Conservation (phyloP, 1,140 invertebrate genomes). For the Melipona quadrifasciata region DNA sequence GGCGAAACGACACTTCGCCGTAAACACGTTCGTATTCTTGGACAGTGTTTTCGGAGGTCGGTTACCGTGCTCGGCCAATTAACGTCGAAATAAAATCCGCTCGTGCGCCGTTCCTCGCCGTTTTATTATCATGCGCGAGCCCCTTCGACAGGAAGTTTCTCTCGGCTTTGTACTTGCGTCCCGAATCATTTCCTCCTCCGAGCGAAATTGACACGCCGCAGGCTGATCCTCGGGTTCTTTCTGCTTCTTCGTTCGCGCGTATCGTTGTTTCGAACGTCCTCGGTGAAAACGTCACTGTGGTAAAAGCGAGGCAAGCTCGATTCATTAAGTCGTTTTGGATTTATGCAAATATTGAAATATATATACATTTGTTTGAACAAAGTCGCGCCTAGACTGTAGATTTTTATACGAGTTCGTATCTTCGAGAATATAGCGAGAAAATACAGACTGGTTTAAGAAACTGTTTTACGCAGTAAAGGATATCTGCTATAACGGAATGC, state of each 20-base stretch:
- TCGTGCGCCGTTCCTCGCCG: conserved; percentile 12
- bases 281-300: background rate
- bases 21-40: conserved; percentile 69
- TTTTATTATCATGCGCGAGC: conserved; percentile 36
- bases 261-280: background rate
- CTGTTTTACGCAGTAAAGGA: too few relatives aligned
- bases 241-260: background rate
- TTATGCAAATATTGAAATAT: too few relatives aligned
- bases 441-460: too few relatives aligned
- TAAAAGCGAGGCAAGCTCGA: background rate
- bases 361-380: too few relatives aligned
- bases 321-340: background rate
- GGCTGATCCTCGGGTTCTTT: background rate
- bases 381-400: too few relatives aligned
- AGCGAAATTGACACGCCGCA: background rate
- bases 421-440: too few relatives aligned
- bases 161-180: background rate
- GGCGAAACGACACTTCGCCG: conserved; percentile 56
- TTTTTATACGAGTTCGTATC: too few relatives aligned
- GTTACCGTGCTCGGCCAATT: conserved; percentile 57
- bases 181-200: background rate
- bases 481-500: too few relatives aligned
- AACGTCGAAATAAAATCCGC: conserved; percentile 62
- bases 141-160: conserved; percentile 37
- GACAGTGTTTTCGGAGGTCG: conserved; percentile 58